Conservation (phyloP, 2,888 invertebrate species). For the Isoperla grammatica region DNA sequence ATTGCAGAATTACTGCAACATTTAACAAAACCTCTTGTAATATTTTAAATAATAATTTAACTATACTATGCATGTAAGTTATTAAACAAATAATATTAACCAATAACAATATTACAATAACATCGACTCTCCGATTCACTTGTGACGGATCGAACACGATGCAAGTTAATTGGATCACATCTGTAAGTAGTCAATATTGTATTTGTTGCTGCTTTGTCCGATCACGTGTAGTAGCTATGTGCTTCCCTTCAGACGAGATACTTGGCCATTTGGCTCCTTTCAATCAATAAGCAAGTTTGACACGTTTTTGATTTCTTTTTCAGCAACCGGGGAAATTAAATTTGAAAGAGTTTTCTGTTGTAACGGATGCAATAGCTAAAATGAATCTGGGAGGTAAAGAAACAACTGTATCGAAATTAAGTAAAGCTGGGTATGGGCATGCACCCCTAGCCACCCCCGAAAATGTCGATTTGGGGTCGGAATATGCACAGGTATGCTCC, state of each 20-base stretch:
- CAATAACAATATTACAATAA: no score
- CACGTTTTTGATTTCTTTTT: conserved; percentile 27
- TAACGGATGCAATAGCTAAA: conserved; percentile 75
- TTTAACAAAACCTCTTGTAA: no score
- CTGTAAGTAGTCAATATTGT: no score
- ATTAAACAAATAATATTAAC: no score
- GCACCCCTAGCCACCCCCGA: conserved; percentile 73
- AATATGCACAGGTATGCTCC: conserved; percentile 59
- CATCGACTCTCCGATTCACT: no score
- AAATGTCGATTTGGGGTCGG: conserved; percentile 66
- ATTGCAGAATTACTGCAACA: no score
- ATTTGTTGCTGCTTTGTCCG: no score
- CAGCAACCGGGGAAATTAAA: conserved; percentile 87
- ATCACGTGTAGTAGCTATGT: no score
- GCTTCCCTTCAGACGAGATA: conserved; percentile 3
- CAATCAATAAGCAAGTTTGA: conserved; percentile 9
- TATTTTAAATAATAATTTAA: no score
- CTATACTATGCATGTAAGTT: no score
- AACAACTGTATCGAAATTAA: conserved; percentile 41
- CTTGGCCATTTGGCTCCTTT: conserved; percentile 15
- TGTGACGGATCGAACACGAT: no score
- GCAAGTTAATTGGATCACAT: no score
- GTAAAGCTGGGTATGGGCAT: conserved; percentile 51
- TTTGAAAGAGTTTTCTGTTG: conserved; percentile 81
- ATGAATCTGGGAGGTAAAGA: conserved; percentile 58